Percentiles rank a stretch among this genome's conserved stretches.
Evolutionary conservation across 2,797 vertebrate species (phyloP).

Genomic region (Hirundo rustica): DNA sequence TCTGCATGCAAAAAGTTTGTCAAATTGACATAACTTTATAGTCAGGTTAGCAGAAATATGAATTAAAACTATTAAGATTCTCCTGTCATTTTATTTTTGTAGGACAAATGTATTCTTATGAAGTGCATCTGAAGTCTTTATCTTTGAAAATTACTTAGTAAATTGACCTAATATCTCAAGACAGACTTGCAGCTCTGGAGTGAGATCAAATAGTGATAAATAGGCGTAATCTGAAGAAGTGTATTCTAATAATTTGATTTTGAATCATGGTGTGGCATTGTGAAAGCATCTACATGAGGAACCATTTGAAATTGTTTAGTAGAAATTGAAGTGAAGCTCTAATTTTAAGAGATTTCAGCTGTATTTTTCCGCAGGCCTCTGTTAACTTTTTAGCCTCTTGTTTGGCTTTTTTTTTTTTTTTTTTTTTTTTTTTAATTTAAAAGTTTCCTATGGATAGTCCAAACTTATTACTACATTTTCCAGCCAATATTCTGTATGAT

Average conservation of each 20-base stretch:
- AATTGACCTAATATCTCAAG: not conserved
- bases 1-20: not conserved
- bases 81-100: not conserved
- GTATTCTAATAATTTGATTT: not conserved
- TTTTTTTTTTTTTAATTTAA: not conserved
- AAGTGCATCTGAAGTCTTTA: not conserved
- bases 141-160: slow-evolving; percentile 7
- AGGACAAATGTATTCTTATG: not conserved
- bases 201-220: not conserved
- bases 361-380: not conserved
- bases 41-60: not conserved
- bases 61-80: not conserved
- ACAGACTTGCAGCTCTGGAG: not conserved
- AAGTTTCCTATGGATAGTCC: not conserved
- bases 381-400: not conserved
- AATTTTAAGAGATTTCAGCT: not conserved
- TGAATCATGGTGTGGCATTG: not conserved
- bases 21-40: not conserved
- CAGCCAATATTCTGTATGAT: not conserved
- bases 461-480: not conserved
- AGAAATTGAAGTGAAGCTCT: not conserved
- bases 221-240: not conserved
- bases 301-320: not conserved
- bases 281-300: not conserved
- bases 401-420: not conserved